phyloP scores from a whole-genome alignment of 2,113 vertebrate species.

The Thryonomys swinderianus region DNA sequence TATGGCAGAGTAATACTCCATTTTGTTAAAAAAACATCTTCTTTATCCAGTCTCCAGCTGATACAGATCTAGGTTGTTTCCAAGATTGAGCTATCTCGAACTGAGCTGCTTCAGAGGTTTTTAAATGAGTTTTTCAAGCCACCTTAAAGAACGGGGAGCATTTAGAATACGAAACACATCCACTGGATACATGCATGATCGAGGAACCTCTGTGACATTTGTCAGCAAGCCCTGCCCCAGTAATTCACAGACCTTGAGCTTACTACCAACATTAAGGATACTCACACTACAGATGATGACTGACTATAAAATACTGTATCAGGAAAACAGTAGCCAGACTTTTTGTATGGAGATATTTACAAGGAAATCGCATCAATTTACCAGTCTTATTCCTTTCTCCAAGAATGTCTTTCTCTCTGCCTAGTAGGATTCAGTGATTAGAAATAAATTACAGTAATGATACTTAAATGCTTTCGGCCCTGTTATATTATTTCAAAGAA shows the following conservation, averaged over 20 bases:
- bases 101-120: no score
- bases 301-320: not conserved
- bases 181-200: not conserved
- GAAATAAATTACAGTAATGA: not conserved
- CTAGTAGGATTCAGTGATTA: not conserved
- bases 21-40: no score
- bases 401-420: not conserved
- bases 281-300: not conserved
- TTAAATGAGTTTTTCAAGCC: not conserved
- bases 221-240: not conserved
- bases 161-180: not conserved
- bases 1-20: no score
- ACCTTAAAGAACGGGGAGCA: not conserved
- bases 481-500: not conserved
- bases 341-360: not conserved
- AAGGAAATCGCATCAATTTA: not conserved
- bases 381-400: not conserved
- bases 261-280: not conserved
- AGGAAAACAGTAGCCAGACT: not conserved
- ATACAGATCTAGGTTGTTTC: no score
- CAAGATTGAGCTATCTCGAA: no score
- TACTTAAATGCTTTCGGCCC: not conserved
- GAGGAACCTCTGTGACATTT: not conserved
- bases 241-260: not conserved
- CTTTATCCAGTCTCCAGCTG: no score